A percentile compares a stretch with the other conserved stretches of the same genome.
Conservation (phyloP, 2,888 invertebrate species). For the Spilarctia lutea region DNA sequence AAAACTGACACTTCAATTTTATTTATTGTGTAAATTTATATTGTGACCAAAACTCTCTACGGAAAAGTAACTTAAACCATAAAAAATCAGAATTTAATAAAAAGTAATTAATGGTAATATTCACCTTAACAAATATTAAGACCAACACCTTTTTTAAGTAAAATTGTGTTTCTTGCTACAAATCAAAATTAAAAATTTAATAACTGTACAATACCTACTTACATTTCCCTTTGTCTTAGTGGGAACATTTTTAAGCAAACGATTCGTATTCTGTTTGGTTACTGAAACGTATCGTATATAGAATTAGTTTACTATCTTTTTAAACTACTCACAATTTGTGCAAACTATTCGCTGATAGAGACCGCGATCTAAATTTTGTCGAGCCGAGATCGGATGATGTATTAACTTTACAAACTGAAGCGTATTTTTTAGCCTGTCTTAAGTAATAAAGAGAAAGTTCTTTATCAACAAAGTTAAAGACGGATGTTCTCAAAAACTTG, state of each 20-base stretch:
- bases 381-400: conserved; percentile 23
- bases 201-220: neutral
- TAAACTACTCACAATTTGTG: neutral
- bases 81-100: neutral
- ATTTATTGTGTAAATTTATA: neutral
- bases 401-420: conserved; percentile 35
- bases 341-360: conserved; percentile 6
- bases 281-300: too few species aligned
- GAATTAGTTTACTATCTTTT: too few species aligned
- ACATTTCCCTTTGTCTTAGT: neutral
- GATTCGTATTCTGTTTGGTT: neutral
- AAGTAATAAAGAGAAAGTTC: conserved; percentile 33
- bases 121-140: too few species aligned
- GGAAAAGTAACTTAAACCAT: neutral
- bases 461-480: conserved; percentile 30
- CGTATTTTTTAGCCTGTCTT: conserved; percentile 31
- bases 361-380: conserved; percentile 23
- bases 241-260: neutral
- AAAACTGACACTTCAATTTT: too few species aligned
- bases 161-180: too few species aligned
- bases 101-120: too few species aligned
- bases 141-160: neutral
- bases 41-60: neutral
- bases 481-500: conserved; percentile 23
- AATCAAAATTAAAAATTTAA: too few species aligned